These are phyloP conservation scores for Leptinotarsa tumamoca DNA, from an alignment of 2,888 invertebrate species.

Conservation along the genomic window DNA sequence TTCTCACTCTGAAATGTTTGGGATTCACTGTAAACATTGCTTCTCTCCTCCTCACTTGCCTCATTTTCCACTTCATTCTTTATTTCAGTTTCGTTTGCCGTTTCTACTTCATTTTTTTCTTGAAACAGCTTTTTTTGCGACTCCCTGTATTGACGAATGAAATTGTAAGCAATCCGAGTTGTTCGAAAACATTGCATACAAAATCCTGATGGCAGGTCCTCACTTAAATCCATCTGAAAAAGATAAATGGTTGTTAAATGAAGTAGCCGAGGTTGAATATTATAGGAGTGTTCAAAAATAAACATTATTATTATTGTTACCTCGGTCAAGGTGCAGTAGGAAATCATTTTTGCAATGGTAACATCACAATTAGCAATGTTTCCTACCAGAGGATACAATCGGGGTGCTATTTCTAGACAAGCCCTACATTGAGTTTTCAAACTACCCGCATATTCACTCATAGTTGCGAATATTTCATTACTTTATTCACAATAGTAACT, in stretches of 20 bases:
- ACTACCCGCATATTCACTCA: constrained; percentile 4
- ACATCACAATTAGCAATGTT: constrained; percentile 11
- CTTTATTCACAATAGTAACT: neutral
- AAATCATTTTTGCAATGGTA: constrained; percentile 4
- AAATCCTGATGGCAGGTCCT: neutral
- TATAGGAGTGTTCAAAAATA: neutral
- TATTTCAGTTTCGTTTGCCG: neutral
- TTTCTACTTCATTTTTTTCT: neutral
- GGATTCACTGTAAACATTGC: no score
- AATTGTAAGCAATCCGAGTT: constrained; percentile 5
- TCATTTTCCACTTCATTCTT: neutral
- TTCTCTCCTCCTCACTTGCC: neutral
- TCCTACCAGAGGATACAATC: neutral
- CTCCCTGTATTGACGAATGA: constrained; percentile 5
- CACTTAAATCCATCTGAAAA: constrained; percentile 3
- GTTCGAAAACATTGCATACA: constrained; percentile 10
- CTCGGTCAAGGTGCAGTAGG: constrained; percentile 1
- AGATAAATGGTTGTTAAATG: neutral
- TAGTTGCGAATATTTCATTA: neutral
- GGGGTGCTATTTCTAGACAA: constrained; percentile 3
- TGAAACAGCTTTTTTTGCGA: neutral
- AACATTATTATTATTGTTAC: neutral
- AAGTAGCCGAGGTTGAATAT: neutral
- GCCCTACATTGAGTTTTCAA: constrained; percentile 1
- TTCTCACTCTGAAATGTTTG: no score